These are phyloP conservation scores for Nephrotoma guestfalica DNA, from an alignment of 2,888 invertebrate genomes.

Conservation along the genomic window DNA sequence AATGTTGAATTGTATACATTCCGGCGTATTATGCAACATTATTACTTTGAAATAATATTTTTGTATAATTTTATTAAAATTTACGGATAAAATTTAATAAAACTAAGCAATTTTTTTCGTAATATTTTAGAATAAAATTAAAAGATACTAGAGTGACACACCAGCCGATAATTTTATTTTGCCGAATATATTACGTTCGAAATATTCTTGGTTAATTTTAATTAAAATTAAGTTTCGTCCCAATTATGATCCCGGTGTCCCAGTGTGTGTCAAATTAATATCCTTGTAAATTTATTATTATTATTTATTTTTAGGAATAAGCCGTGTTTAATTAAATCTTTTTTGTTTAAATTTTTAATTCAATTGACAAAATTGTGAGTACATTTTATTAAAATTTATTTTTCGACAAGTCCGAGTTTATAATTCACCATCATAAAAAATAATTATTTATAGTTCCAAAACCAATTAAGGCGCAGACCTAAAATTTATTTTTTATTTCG, in stretches of 20 bases:
- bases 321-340: not conserved
- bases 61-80: not conserved
- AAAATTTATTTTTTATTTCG: not conserved
- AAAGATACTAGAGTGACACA: not conserved
- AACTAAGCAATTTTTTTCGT: not conserved
- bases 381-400: not conserved
- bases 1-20: slow-evolving; percentile 6
- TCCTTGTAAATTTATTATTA: not conserved
- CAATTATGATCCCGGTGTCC: not conserved
- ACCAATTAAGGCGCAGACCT: not conserved
- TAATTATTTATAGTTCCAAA: not conserved
- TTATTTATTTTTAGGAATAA: not conserved
- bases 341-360: not conserved
- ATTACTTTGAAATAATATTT: slow-evolving; percentile 5
- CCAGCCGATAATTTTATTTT: not conserved
- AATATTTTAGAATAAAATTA: not conserved
- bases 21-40: slow-evolving; percentile 12
- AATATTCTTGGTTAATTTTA: not conserved
- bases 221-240: not conserved
- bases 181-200: not conserved
- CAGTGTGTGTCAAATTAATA: not conserved
- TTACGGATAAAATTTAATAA: not conserved
- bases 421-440: not conserved
- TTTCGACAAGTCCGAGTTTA: not conserved
- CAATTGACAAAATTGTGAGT: not conserved